Base-by-base conservation (phyloP, 1,140 invertebrate genomes). In the Drosophila orosa region DNA sequence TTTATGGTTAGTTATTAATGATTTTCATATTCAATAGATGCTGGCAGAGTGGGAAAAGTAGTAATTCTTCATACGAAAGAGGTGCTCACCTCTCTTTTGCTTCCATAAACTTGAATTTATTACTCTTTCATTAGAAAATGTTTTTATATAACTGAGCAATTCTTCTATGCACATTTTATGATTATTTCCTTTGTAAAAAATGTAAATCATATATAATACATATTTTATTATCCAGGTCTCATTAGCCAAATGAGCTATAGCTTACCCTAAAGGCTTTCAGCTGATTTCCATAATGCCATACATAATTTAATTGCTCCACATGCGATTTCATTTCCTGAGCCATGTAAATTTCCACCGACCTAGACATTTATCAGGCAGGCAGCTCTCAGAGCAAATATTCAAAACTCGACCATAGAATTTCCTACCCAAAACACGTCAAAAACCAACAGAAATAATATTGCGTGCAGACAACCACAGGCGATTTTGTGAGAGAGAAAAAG, bases 1-100 rank as follows among this genome's bases (percentile, higher is more conserved):
- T 85, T 82, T 87, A 78, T 74, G 74, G 60, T 58, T 65, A 42
- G 83, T 87, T 87, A 82, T 86, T 87, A 86, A 86, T 86, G 78
- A 79, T 87, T 69, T 61, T 57, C 71, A 57, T 66, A 65, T 62
- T 74, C 69, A 78, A 78, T 65, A 54, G 58, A 63, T 33, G 61
- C 31, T 48, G 22, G 15, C 6, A 22, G 10, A 19, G 19, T 7
- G 37, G 33, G 19, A 25, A 35, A 24, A 13, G 27, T 2, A 17
- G 15, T 24, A 17, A 22, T 45, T 24, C n/a, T 19, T 22, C 2
- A 7, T n/a, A 33, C 3, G 10, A 33, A 5, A 15, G 29, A 44
- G 50, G 4, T 35, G 22, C 12, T 22, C 12, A 10, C 12, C 3
- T 45, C n/a, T 45, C 12, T 25, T 45, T n/a, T 0, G 0, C 8